Evolutionary conservation across 1,140 invertebrate genomes (phyloP), one percentile per base, ranked within the genome.

Genomic region (Lepidurus arcticus): DNA sequence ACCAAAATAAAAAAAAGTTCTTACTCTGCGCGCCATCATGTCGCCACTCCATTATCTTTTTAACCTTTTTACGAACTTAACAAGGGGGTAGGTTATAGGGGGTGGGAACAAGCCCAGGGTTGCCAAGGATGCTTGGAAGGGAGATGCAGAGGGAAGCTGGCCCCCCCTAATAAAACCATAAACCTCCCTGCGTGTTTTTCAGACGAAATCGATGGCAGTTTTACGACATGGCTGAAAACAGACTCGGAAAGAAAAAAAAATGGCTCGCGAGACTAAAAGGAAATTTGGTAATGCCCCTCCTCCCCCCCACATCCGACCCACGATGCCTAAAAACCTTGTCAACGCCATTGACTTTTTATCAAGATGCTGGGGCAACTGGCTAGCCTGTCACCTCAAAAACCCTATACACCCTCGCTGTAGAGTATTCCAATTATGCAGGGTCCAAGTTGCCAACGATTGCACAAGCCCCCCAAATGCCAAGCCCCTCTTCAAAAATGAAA

Each of bases 401-500:
- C 16, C 26, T 73, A 76, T 13, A 44, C 26, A 11, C 73, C 45
- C 21, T 78, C 47, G 21, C 11, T 78, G 73, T 24, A 74, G 45
- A 53, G 76, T 79, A 73, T 78, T 75, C 34, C 75, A 73, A 73
- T 74, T 26, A 74, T 21, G 44, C 44, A 11, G 16, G n/a, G 6
- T 1, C 6, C 9, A 53, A 34, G 26, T 74, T 45, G 42, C 13
- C 13, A 16, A 24, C 53, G 21, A 74, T 42, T 47, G 43, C 9
- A 42, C 21, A 44, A 74, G 44, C 42, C 44, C 73, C 65, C 79
- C 78, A 11, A 75, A 76, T n/a, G 79, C 80, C 42, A 78, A 79
- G 11, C 81, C 80, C n/a, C 45, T 79, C 45, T 80, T 80, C 74
- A 75, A 80, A 76, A 80, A 81, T 26, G 80, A 80, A 6, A 42